These are phyloP conservation scores for Formica exsecta DNA, from an alignment of 1,140 invertebrate species.

Conservation along the genomic window DNA sequence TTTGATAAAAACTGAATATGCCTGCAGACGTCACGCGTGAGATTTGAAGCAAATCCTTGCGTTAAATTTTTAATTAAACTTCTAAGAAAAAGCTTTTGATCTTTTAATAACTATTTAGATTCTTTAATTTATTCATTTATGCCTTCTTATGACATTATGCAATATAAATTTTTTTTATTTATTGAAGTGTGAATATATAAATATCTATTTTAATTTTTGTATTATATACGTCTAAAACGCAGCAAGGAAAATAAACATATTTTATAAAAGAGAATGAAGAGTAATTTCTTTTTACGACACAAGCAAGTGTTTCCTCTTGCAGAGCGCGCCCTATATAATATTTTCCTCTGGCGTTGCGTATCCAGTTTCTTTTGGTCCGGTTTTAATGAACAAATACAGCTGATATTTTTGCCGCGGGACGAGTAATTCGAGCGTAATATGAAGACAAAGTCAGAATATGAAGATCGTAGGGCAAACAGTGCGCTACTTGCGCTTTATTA, in stretches of 20 bases:
- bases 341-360: background rate
- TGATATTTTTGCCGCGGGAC: background rate
- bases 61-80: slow-evolving; percentile 13
- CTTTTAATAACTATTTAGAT: background rate
- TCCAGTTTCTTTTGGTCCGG: background rate
- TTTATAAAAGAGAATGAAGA: background rate
- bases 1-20: slow-evolving; percentile 36
- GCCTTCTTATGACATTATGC: background rate
- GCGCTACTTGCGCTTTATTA: slow-evolving; percentile 27
- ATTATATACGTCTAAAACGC: background rate
- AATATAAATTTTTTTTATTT: background rate
- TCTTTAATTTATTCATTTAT: background rate
- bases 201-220: background rate
- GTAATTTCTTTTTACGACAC: slow-evolving; percentile 4
- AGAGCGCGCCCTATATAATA: background rate
- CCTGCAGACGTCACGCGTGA: background rate
- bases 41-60: background rate
- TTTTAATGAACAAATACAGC: slow-evolving; percentile 44
- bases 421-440: slow-evolving; percentile 8
- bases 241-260: slow-evolving; percentile 16
- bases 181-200: too few relatives aligned
- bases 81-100: background rate
- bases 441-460: background rate
- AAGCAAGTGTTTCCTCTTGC: background rate
- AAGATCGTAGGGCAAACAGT: background rate